Evolutionary conservation across 2,888 invertebrate genomes (phyloP).

Genomic region (Troides helena): DNA sequence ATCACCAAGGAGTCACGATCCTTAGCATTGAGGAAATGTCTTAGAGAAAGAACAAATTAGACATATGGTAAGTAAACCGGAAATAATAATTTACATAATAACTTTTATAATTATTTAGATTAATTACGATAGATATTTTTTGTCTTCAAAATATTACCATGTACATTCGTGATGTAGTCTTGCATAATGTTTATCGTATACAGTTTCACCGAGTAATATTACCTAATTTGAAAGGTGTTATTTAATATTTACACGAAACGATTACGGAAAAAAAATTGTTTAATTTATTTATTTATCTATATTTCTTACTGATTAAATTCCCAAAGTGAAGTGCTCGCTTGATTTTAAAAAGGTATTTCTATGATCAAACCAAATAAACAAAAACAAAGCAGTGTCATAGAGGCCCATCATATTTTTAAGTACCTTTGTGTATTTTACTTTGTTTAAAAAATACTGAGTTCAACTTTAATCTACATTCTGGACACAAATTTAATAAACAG

Average conservation of each 20-base stretch:
- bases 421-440: neutral
- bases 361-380: neutral
- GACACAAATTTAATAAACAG: neutral
- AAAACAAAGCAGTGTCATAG: neutral
- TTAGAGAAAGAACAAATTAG: neutral
- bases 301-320: neutral
- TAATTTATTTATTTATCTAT: neutral
- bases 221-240: neutral
- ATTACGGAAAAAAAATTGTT: neutral
- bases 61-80: neutral
- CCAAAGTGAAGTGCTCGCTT: neutral
- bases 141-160: conserved; percentile 1
- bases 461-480: neutral
- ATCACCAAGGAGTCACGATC: too few relatives aligned
- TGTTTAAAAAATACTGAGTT: neutral
- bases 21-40: too few relatives aligned
- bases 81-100: conserved; percentile 10
- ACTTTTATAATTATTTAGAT: conserved; percentile 1
- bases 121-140: conserved; percentile 4
- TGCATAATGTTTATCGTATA: neutral
- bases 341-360: neutral
- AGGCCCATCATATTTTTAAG: neutral
- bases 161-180: neutral
- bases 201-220: neutral
- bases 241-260: neutral